Conservation (phyloP, 1,140 invertebrate species). For the Diprion similis region DNA sequence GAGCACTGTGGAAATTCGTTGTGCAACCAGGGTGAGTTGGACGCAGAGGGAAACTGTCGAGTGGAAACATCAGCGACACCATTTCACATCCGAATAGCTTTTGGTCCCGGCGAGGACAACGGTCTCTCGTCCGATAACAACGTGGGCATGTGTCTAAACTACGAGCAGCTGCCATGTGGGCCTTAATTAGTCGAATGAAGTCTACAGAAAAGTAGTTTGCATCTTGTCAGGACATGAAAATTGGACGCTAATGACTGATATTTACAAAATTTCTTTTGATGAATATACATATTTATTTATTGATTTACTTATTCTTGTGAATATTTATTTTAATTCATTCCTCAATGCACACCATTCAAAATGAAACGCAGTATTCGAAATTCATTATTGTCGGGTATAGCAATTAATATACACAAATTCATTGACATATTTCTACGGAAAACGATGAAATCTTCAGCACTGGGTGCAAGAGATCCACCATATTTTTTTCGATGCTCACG, state of each 20-base stretch:
- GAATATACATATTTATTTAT: conserved; percentile 7
- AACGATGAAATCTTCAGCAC: too few species aligned
- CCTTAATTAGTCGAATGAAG: conserved; percentile 34
- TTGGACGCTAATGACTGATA: background rate
- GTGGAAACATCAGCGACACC: conserved; percentile 79
- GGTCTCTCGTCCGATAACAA: conserved; percentile 79
- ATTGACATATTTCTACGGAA: too few species aligned
- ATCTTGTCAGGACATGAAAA: background rate
- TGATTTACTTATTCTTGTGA: background rate
- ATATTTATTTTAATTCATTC: background rate
- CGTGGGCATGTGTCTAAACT: conserved; percentile 78
- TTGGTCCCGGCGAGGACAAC: conserved; percentile 68
- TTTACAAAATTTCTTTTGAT: background rate
- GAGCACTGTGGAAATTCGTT: conserved; percentile 78
- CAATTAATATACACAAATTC: too few species aligned
- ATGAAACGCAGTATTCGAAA: too few species aligned
- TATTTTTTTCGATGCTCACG: too few species aligned
- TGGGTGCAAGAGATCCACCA: too few species aligned
- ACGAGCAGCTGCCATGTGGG: conserved; percentile 73
- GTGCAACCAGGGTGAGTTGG: conserved; percentile 65
- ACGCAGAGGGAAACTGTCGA: conserved; percentile 64
- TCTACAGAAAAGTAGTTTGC: background rate
- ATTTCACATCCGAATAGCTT: conserved; percentile 79
- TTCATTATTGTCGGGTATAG: too few species aligned
- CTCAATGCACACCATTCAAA: too few species aligned